Base-by-base conservation (phyloP, 2,113 vertebrate genomes). In the Rhagologus leucostigma region DNA sequence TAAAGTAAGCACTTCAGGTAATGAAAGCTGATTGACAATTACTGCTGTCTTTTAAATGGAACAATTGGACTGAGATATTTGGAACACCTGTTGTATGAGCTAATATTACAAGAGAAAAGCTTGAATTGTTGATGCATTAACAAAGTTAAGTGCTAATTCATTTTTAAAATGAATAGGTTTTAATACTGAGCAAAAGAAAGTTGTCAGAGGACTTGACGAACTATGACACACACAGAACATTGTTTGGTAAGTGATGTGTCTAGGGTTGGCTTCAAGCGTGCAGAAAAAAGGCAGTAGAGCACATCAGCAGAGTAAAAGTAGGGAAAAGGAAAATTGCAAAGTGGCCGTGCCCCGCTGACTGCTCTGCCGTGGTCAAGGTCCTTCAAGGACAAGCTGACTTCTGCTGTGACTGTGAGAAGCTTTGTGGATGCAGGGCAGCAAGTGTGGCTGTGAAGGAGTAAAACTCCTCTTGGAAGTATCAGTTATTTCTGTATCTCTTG, bases 11-110 rank as follows among this genome's bases (percentile, higher is more conserved):
- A 74, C 15, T 85, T 89, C 80, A 69, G 37, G 42, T 78, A 91
- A 96, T 46, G 42, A 86, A 88, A 90, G 41, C 12, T 59, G 64
- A 84, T 70, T 70, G 52, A 77, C 42, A 80, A 78, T 63, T 76
- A 90, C 26, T 57, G 26, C 33, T 75, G 6, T 70, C 22, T 68
- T 84, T 79, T 62, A 77, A 76, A 82, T 16, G 20, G n/a, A 94
- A 41, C 29, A 71, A 37, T 68, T 78, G n/a, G 44, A 47, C 56
- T 42, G 64, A 60, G 27, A 16, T 75, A 21, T 71, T 81, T 7
- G 57, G 29, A 95, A 49, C 20, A 95, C 27, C 26, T 87, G 23
- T 87, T 77, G 13, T 70, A 87, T 67, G 56, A 87, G 13, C 20
- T 91, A 79, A 44, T 65, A 62, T 46, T 79, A 19, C 65, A 50